Evolutionary conservation across 2,888 invertebrate genomes (phyloP).

Genomic region (Pollenia griseotomentosa): DNA sequence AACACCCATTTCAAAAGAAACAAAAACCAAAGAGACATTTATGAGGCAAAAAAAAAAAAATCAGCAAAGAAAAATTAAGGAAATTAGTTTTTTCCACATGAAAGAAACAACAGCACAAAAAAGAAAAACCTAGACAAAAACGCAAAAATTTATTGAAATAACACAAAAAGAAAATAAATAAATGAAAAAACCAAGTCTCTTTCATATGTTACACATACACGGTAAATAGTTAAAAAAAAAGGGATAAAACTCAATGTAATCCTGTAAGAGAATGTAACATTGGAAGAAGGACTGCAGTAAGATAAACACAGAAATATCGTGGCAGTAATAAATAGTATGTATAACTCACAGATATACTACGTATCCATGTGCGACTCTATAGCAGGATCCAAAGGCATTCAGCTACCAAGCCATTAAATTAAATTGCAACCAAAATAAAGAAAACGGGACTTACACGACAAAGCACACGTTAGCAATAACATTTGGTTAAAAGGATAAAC

Average conservation of each 20-base stretch:
- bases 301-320: background rate
- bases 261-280: conserved; percentile 5
- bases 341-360: no score
- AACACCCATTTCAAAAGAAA: background rate
- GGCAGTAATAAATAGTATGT: background rate
- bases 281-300: background rate
- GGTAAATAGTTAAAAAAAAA: conserved; percentile 36
- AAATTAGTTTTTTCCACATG: conserved; percentile 78
- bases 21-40: conserved; percentile 51
- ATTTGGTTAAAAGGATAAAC: conserved; percentile 33
- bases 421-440: conserved; percentile 63
- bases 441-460: conserved; percentile 52
- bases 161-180: conserved; percentile 29
- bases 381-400: conserved; percentile 17
- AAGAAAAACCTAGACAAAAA: conserved; percentile 39
- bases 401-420: conserved; percentile 62
- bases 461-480: conserved; percentile 56
- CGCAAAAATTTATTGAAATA: conserved; percentile 64
- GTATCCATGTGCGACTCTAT: background rate
- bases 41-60: conserved; percentile 59
- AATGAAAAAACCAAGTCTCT: conserved; percentile 17
- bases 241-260: conserved; percentile 54
- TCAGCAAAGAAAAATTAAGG: conserved; percentile 74
- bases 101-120: conserved; percentile 59
- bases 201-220: conserved; percentile 44